Evolutionary conservation across 2,888 invertebrate genomes (phyloP).

Genomic region (Melanostoma mellinum): DNA sequence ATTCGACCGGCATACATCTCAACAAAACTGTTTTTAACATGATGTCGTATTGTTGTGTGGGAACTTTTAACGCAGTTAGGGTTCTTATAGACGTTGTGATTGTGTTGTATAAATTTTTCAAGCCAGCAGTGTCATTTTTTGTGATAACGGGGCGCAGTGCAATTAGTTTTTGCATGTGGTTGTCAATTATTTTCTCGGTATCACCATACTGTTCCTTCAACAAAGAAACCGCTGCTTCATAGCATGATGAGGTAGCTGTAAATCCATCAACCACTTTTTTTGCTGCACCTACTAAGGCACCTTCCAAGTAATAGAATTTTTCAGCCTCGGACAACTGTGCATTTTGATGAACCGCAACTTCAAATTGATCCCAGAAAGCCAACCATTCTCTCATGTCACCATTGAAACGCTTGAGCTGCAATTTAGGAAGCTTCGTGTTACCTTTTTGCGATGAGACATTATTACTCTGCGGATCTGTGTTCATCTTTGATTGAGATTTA

Average conservation of each 20-base stretch:
- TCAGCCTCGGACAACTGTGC: conserved; percentile 6
- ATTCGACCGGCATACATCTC: conserved; percentile 10
- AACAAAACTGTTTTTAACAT: conserved; percentile 24
- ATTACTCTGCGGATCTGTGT: too few species aligned
- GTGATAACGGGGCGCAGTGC: conserved; percentile 7
- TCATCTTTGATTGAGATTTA: conserved; percentile 1
- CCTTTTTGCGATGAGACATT: background rate
- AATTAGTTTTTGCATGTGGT: conserved; percentile 29
- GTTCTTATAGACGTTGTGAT: conserved; percentile 26
- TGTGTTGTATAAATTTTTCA: conserved; percentile 29
- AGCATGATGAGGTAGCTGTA: conserved; percentile 32
- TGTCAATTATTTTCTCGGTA: conserved; percentile 25
- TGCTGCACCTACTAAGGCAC: conserved; percentile 14
- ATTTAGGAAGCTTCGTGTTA: too few species aligned
- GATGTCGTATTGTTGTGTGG: conserved; percentile 24
- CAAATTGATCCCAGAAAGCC: conserved; percentile 3
- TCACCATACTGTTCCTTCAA: conserved; percentile 24
- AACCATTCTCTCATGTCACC: background rate
- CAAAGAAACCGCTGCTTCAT: conserved; percentile 24
- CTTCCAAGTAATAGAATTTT: conserved; percentile 10
- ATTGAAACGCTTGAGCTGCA: background rate
- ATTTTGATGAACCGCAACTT: conserved; percentile 4
- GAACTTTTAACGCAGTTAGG: conserved; percentile 33
- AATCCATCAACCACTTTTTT: conserved; percentile 23
- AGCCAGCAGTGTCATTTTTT: background rate